Percentiles rank a stretch among this genome's conserved stretches.
phyloP scores from a whole-genome alignment of 35 echinoderm and acorn worm genomes.

The Stichopus chloronotus region DNA sequence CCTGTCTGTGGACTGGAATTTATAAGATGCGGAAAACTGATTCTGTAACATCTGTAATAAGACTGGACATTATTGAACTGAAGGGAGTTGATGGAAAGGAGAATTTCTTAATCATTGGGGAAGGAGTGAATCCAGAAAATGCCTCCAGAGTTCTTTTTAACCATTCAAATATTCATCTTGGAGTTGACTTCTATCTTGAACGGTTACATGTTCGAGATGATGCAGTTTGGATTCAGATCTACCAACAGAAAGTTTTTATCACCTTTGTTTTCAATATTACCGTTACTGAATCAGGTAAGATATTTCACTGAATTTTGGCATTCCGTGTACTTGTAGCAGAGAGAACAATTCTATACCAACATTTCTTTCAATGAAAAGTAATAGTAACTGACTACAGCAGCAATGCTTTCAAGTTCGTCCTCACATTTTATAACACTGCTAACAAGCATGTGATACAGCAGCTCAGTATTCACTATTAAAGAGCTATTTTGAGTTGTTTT shows the following conservation, averaged over 20 bases:
- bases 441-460: too few relatives aligned
- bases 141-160: background rate
- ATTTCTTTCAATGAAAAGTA: too few relatives aligned
- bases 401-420: too few relatives aligned
- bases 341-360: too few relatives aligned
- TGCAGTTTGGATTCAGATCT: slow-evolving; percentile 11
- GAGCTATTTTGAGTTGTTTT: too few relatives aligned
- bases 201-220: background rate
- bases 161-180: slow-evolving; percentile 16
- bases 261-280: background rate
- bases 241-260: background rate
- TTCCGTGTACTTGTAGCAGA: too few relatives aligned
- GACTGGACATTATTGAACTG: background rate
- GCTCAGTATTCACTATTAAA: too few relatives aligned
- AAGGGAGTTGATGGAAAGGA: slow-evolving; percentile 7
- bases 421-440: too few relatives aligned
- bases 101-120: background rate
- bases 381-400: too few relatives aligned
- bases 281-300: background rate
- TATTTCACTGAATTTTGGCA: background rate
- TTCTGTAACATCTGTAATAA: background rate
- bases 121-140: background rate
- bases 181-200: slow-evolving; percentile 19
- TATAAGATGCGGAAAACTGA: background rate
- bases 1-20: background rate